A percentile compares a stretch with the other conserved stretches of the same genome.
phyloP scores from a whole-genome alignment of 2,797 vertebrate genomes.

The Lepus oiostolus region DNA sequence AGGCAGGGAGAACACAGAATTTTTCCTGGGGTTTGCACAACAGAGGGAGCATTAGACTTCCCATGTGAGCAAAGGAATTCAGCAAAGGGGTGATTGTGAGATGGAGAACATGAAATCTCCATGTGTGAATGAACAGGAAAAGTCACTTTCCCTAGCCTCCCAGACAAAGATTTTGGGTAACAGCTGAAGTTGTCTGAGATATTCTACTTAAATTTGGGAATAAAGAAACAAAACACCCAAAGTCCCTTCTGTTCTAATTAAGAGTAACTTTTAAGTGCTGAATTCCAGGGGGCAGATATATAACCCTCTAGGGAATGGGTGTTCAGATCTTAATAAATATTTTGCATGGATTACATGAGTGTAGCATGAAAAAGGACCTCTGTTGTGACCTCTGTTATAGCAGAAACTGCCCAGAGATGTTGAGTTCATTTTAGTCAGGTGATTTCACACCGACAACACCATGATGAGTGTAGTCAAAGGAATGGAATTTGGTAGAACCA shows the following conservation, averaged over 20 bases:
- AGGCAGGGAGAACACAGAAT: not conserved
- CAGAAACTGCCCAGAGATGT: not conserved
- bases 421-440: slow-evolving; percentile 14
- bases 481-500: not conserved
- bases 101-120: not conserved
- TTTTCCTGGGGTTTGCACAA: not conserved
- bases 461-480: not conserved
- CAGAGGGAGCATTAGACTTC: not conserved
- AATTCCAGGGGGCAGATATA: not conserved
- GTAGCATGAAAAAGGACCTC: not conserved
- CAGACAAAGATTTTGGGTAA: too few species aligned
- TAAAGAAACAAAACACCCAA: not conserved
- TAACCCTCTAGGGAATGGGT: not conserved
- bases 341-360: not conserved
- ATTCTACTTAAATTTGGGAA: not conserved
- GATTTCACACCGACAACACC: not conserved
- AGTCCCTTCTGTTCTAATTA: slow-evolving; percentile 37
- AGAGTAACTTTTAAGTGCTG: not conserved
- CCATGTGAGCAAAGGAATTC: not conserved
- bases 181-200: not conserved
- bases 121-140: accelerated
- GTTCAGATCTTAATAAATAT: not conserved
- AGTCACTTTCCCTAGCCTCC: not conserved
- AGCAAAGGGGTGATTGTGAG: not conserved
- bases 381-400: not conserved